A percentile compares a stretch with the other conserved stretches of the same genome.
phyloP scores from a whole-genome alignment of 2,888 invertebrate genomes.

The Herminia tarsipennalis region DNA sequence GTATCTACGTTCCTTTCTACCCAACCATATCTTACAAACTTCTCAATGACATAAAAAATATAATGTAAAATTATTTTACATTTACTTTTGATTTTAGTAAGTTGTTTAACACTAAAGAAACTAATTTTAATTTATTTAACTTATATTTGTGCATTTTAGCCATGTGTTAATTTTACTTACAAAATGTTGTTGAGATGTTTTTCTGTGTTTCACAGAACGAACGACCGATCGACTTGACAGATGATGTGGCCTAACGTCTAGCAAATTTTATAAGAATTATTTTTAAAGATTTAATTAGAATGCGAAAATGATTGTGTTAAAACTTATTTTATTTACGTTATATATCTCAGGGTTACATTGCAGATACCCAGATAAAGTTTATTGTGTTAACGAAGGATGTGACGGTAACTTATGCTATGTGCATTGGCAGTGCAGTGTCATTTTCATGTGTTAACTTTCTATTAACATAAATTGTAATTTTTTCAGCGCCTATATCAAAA shows the following conservation, averaged over 20 bases:
- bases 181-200: neutral
- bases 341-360: slow-evolving; percentile 66
- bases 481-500: slow-evolving; percentile 87
- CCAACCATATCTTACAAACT: too few relatives aligned
- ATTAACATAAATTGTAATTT: slow-evolving; percentile 37
- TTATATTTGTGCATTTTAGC: too few relatives aligned
- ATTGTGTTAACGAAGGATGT: slow-evolving; percentile 90
- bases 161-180: too few relatives aligned
- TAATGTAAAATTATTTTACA: too few relatives aligned
- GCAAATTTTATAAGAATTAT: slow-evolving; percentile 64
- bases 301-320: slow-evolving; percentile 78
- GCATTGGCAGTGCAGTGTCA: slow-evolving; percentile 40
- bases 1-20: neutral
- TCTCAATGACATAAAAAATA: too few relatives aligned
- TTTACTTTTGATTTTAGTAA: too few relatives aligned
- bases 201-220: slow-evolving; percentile 45
- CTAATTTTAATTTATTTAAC: too few relatives aligned
- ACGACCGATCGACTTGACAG: slow-evolving; percentile 71
- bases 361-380: slow-evolving; percentile 88
- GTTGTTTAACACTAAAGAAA: too few relatives aligned
- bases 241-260: slow-evolving; percentile 82
- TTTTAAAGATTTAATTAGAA: slow-evolving; percentile 62
- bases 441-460: slow-evolving; percentile 52
- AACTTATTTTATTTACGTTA: slow-evolving; percentile 72
- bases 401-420: slow-evolving; percentile 81